Evolutionary conservation across 2,797 vertebrate genomes (phyloP), one percentile per base, ranked within the genome.

Genomic region (Onychomys leucogaster): DNA sequence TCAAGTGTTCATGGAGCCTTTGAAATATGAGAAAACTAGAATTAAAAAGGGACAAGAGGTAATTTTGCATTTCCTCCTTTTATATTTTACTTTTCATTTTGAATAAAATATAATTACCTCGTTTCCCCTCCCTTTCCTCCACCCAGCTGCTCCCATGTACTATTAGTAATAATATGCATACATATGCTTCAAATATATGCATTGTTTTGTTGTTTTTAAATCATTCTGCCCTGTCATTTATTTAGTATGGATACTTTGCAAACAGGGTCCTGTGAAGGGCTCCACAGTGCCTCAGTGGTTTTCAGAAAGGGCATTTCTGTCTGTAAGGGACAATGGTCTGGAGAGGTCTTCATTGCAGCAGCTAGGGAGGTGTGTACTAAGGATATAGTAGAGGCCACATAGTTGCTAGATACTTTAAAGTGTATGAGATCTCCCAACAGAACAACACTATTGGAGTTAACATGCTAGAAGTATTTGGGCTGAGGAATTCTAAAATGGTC

Each of bases 51-150:
- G 89, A 52, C 43, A 29, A 90, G 23, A 41, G 43, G 25, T 6
- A 43, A 76, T 5, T 96, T 65, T 89, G 7, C 19, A 41, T 43
- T 89, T 94, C 69, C 84, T 55, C 10, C 25, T 27, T n/a, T 80
- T 96, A 65, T 77, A 75, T 12, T 65, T 86, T 34, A 63, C 14
- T 86, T 93, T 46, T 84, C 59, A 65, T 65, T 84, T 84, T 65
- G 41, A 65, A 61, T 84, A 84, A 46, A 65, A 43, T 84, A 23
- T 65, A 65, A 34, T 34, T 29, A 32, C 37, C 12, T 63, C 37
- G 29, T 32, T 21, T 61, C 5, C 16, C 41, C 19, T 65, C 11
- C 10, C 2, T 21, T 46, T 46, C 29, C 29, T 34, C 41, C 59
- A 43, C 34, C 2, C 1, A 43, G 4, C 27, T 29, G 59, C 59